A percentile compares a stretch with the other conserved stretches of the same genome.
Evolutionary conservation across 2,797 vertebrate species (phyloP).

Genomic region (Acridotheres tristis): DNA sequence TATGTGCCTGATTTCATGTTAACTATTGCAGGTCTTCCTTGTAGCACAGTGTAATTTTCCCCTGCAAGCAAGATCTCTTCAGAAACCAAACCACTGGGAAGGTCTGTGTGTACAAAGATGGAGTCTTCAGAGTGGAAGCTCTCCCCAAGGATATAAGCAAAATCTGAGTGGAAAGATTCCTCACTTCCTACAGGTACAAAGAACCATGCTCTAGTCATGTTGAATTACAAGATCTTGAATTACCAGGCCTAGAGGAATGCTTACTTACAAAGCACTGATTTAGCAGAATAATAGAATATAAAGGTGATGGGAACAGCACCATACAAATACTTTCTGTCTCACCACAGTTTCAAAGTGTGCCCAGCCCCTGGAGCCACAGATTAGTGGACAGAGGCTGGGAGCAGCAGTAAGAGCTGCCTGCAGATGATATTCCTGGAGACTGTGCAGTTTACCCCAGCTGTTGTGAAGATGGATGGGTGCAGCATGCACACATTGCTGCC

Average conservation of each 20-base stretch:
- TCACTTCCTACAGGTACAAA: not conserved
- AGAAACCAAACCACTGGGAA: not conserved
- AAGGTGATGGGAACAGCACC: slow-evolving; percentile 1
- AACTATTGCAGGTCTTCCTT: not conserved
- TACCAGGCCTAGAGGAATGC: slow-evolving; percentile 1
- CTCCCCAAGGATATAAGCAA: not conserved
- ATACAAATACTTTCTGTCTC: not conserved
- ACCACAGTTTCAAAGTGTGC: not conserved
- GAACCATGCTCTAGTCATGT: not conserved
- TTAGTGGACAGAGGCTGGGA: not conserved
- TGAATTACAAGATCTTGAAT: not conserved
- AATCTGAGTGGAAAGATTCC: not conserved
- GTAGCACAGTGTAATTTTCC: not conserved
- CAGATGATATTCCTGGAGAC: not conserved
- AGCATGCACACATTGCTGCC: not conserved
- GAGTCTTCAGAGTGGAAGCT: not conserved
- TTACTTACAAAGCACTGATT: not conserved
- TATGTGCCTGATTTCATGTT: not conserved
- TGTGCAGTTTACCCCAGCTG: not conserved
- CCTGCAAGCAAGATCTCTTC: not conserved
- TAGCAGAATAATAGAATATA: not conserved
- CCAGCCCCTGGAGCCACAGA: not conserved
- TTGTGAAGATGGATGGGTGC: not conserved
- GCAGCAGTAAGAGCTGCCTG: not conserved
- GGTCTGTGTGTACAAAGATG: not conserved